Base-by-base conservation (phyloP, 2,797 vertebrate species). In the Tenualosa ilisha region DNA sequence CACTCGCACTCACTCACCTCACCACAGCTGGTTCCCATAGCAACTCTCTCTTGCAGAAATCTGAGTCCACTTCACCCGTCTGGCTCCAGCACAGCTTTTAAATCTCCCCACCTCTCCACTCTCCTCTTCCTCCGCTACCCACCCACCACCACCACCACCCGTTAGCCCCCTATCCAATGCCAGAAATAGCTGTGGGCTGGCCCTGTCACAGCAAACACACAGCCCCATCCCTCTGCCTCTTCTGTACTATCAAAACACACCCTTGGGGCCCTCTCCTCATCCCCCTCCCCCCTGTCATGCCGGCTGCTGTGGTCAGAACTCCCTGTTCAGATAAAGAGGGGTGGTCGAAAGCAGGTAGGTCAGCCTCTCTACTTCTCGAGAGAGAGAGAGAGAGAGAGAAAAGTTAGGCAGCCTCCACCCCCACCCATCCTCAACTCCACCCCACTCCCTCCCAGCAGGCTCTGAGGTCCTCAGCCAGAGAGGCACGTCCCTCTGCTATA, bases 11-110 rank as follows among this genome's bases (percentile, higher is more conserved):
- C 81, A 9, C 61, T 24, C 37, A 17, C 63, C 72, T 84, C 61
- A 53, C 59, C 84, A 84, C 84, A 89, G 85, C 79, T 86, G 54
- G 88, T 91, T 89, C 65, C 86, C 87, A 89, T 89, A 88, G 90
- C 17, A 91, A 90, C 89, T 3, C 83, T 82, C 51, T 51, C 54
- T 56, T 17, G 59, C 43, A 61, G 63, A 49, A 9, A 75, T 86
- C 63, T 1, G 63, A 87, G 85, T 85, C 82, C 59, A 63, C 51
- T 24, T 37, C 49, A 63, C 86, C 83, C 50, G 81, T 86, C 87
- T 88, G 86, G 49, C 56, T 86, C 86, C 51, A 43, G 81, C 51
- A 83, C 82, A 83, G 83, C 83, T 56, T 79, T 12, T 86, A 84
- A 79, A 85, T 85, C 82, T 87, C 61, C 61, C 0, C 6, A 2